Evolutionary conservation across 2,888 invertebrate genomes (phyloP), one percentile per base, ranked within the genome.

Genomic region (Euspilapteryx auroguttella): DNA sequence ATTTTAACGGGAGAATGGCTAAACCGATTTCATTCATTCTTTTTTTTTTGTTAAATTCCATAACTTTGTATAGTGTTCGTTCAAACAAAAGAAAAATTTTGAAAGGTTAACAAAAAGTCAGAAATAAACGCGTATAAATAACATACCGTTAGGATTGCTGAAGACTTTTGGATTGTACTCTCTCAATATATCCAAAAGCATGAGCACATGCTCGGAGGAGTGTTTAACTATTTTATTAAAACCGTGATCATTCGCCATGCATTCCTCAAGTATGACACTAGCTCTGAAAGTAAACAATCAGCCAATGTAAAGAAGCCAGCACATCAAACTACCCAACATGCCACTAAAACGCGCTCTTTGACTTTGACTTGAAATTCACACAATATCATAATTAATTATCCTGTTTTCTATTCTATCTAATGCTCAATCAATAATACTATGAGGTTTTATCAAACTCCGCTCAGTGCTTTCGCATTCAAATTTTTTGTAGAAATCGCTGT

Each of bases 181-280:
- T 30, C 78, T 71, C 6, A 94, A 50, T 33, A 85, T 63, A 1
- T 76, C 55, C 2, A 92, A 50, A 17, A 94, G 51, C 21, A 75
- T 49, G 3, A 69, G 38, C 1, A 93, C 49, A 65, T 88, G 87
- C 10, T 82, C 66, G 0, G 85, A 82, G 0, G 86, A 84, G 55
- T 77, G 80, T 40, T 66, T 71, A 3, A 68, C 27, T 12, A 88
- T 79, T 41, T 56, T 61, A 1, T 76, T 48, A 15, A 61, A 59
- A 1, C 76, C 75, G 2, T 32, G 40, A 0, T 58, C 48, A 3
- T 49, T 39, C 14, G 40, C 37, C 79, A 87, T 78, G 10, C 71
- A 55, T 1, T 62, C 37, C 1, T 78, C 41, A n/a, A 87, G 49
- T 9, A 79, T 30, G 36, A 65, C 69, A 17, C 81, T 75, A 2